These are phyloP conservation scores for Forbesichthys papilliferus DNA, from an alignment of 2,113 vertebrate genomes.

Conservation along the genomic window DNA sequence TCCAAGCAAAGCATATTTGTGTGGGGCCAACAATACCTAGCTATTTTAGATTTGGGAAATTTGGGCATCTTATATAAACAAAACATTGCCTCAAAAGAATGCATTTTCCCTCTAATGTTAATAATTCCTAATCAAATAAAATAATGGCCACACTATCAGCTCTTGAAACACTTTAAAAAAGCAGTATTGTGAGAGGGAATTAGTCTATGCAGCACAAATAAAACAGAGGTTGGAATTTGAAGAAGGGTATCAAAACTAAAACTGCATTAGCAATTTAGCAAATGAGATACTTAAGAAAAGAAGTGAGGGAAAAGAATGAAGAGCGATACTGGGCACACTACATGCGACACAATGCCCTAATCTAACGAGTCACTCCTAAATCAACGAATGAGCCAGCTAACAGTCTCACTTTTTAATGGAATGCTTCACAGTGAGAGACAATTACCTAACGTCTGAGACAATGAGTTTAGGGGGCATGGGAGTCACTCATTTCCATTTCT, in stretches of 20 bases:
- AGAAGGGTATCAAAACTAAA: conserved; percentile 31
- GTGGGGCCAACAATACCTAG: no score
- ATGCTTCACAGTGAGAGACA: conserved; percentile 56
- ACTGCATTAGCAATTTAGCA: conserved; percentile 33
- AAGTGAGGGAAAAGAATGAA: conserved; percentile 10
- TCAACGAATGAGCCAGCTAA: conserved; percentile 35
- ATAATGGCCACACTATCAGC: no score
- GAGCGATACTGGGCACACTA: conserved; percentile 9
- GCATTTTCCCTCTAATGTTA: no score
- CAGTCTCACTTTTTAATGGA: conserved; percentile 50
- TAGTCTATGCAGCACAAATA: conserved; percentile 13
- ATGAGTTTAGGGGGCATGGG: conserved; percentile 66
- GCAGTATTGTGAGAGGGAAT: no score
- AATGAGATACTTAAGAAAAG: conserved; percentile 32
- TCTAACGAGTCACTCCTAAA: conserved; percentile 55
- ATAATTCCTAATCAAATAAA: no score
- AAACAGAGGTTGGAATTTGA: conserved; percentile 10
- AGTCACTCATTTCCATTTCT: conserved; percentile 69
- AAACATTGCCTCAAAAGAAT: no score
- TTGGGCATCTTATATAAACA: no score
- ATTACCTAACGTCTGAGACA: conserved; percentile 71
- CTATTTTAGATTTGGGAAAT: no score
- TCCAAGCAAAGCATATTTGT: conserved; percentile 17
- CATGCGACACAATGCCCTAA: conserved; percentile 33
- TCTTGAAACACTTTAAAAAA: no score